These are phyloP conservation scores for Agrotis ipsilon DNA, from an alignment of 2,888 invertebrate species.

Conservation along the genomic window DNA sequence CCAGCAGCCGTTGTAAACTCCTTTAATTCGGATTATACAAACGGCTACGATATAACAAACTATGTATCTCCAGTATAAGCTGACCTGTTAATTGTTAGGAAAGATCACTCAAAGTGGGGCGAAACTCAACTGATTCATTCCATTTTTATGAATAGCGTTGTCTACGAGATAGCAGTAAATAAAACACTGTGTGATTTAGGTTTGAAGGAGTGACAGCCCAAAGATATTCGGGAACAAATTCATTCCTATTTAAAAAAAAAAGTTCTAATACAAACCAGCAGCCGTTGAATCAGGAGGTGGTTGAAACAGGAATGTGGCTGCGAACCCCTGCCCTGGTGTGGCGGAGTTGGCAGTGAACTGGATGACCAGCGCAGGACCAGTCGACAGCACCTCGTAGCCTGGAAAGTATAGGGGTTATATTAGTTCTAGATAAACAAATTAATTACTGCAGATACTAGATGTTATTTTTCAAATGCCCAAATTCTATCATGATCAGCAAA, in stretches of 20 bases:
- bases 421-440: not conserved
- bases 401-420: conserved; percentile 48
- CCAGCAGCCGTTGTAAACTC: conserved; percentile 78
- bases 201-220: not conserved
- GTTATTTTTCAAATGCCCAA: too few relatives aligned
- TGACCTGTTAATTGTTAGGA: too few relatives aligned
- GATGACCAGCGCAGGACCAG: conserved; percentile 95
- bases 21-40: too few relatives aligned
- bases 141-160: too few relatives aligned
- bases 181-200: too few relatives aligned
- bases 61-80: too few relatives aligned
- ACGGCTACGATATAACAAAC: too few relatives aligned
- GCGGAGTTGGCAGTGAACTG: conserved; percentile 97
- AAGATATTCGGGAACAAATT: not conserved
- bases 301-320: conserved; percentile 94
- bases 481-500: too few relatives aligned
- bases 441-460: too few relatives aligned
- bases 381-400: conserved; percentile 95
- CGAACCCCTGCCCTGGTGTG: conserved; percentile 95
- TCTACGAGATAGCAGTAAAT: too few relatives aligned
- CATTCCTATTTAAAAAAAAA: not conserved
- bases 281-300: conserved; percentile 90
- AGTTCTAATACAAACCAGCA: conserved; percentile 76
- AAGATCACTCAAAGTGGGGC: too few relatives aligned
- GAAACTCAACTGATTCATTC: too few relatives aligned